A percentile compares a stretch with the other conserved stretches of the same genome.
Evolutionary conservation across 2,888 invertebrate genomes (phyloP).

Genomic region (Pycnomerus fuliginosus): DNA sequence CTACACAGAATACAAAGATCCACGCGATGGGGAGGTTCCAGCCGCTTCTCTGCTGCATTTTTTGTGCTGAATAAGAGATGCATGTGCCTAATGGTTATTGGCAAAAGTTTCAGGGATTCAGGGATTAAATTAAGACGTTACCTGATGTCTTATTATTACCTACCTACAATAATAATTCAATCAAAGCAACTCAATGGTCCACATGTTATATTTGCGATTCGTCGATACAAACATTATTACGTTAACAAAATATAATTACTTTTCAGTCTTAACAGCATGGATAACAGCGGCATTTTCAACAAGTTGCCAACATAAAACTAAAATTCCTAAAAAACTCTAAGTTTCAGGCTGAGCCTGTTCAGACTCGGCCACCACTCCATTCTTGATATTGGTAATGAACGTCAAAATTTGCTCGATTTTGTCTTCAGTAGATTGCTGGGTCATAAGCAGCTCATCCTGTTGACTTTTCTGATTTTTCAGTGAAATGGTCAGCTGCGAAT

Average conservation of each 20-base stretch:
- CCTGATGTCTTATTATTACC: too few relatives aligned
- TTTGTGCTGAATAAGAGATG: too few relatives aligned
- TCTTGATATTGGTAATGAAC: slow-evolving; percentile 45
- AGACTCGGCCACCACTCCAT: slow-evolving; percentile 15
- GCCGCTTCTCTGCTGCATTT: too few relatives aligned
- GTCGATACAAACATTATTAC: too few relatives aligned
- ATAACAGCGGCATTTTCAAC: slow-evolving; percentile 11
- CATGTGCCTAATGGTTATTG: too few relatives aligned
- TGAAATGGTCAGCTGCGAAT: slow-evolving; percentile 51
- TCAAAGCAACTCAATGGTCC: too few relatives aligned
- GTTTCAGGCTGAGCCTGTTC: slow-evolving; percentile 6
- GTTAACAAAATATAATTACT: slow-evolving; percentile 17
- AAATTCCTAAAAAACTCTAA: slow-evolving; percentile 3
- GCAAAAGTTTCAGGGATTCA: too few relatives aligned
- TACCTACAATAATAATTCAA: too few relatives aligned
- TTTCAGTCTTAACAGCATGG: slow-evolving; percentile 16
- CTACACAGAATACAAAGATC: too few relatives aligned
- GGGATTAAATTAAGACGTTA: too few relatives aligned
- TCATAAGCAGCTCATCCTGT: slow-evolving; percentile 44
- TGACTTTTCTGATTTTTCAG: slow-evolving; percentile 47
- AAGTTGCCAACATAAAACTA: slow-evolving; percentile 2
- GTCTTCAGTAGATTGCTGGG: slow-evolving; percentile 45
- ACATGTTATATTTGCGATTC: too few relatives aligned
- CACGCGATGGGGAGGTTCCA: too few relatives aligned
- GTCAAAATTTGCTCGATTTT: slow-evolving; percentile 48